Conservation (phyloP, 2,113 vertebrate genomes). For the Gorsachius goisagi region DNA sequence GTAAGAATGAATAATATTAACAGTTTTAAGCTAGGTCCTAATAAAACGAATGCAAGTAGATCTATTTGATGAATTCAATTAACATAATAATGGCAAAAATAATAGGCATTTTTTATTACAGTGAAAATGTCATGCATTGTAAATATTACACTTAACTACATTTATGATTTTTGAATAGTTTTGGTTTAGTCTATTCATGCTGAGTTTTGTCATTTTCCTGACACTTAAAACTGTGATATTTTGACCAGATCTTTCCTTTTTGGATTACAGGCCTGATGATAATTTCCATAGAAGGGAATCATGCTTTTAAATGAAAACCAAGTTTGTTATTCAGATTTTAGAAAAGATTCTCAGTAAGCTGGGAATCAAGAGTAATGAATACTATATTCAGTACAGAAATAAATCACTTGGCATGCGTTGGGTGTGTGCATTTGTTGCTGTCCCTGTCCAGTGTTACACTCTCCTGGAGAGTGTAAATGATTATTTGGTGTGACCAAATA, state of each 20-base stretch:
- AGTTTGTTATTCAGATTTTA: neutral
- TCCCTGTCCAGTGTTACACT: neutral
- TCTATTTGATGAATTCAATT: neutral
- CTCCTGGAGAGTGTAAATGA: neutral
- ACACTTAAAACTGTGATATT: neutral
- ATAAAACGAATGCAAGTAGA: neutral
- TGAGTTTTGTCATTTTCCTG: neutral
- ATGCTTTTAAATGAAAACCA: neutral
- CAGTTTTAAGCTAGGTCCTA: neutral
- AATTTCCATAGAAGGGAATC: neutral
- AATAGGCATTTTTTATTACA: neutral
- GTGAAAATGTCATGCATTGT: neutral
- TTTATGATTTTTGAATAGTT: neutral
- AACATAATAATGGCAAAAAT: slow-evolving; percentile 3
- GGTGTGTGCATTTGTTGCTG: neutral
- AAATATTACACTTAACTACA: neutral
- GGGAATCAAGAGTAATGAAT: neutral
- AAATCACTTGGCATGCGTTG: neutral
- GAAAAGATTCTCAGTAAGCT: neutral
- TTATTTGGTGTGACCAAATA: neutral
- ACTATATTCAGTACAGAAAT: neutral
- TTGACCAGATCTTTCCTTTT: neutral
- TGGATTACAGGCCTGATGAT: neutral
- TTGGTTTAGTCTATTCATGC: neutral
- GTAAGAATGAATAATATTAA: neutral